Evolutionary conservation across 2,113 vertebrate species (phyloP), one percentile per base, ranked within the genome.

Genomic region (Probosciger aterrimus): DNA sequence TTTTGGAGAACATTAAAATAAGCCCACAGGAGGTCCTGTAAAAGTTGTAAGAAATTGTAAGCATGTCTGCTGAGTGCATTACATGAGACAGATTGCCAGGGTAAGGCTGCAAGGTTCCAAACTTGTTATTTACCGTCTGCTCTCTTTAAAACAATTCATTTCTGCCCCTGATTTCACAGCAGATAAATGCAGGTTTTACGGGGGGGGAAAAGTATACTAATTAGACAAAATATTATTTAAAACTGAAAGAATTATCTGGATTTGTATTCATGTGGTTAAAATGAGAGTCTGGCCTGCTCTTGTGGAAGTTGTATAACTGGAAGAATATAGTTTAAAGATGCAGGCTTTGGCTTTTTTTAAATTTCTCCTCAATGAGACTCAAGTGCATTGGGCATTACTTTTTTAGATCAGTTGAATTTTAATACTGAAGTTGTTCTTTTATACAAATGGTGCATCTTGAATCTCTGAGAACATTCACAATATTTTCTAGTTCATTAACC

Each of bases 21-120:
- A 95, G 86, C 52, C 93, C 88, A 95, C 77, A 86, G 94, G 96
- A 97, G 93, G 91, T 93, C 95, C 95, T 96, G 70, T 94, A 92
- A 95, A 97, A 96, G 91, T 96, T 96, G 81, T 95, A 82, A 93
- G 83, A 94, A 96, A 90, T 89, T 64, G 95, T 96, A 86, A 89
- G 93, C 49, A 17, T 93, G 92, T 97, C 93, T 95, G 88, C 83
- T 43, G 92, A 92, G 96, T 96, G 93, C 92, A 67, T 96, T 97
- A 93, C 14, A 59, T 8, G 86, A 96, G 93, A 96, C 69, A 93
- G 92, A 95, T 94, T 93, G 87, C 89, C 82, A 53, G 80, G 70
- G 57, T 69, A 91, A 91, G 91, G 67, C 91, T 92, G 47, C 63
- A 65, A 92, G 70, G 44, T 87, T 94, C 94, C 78, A 76, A 85